Evolutionary conservation across 2,797 vertebrate genomes (phyloP).

Genomic region (Odontamblyopus lacepedii): DNA sequence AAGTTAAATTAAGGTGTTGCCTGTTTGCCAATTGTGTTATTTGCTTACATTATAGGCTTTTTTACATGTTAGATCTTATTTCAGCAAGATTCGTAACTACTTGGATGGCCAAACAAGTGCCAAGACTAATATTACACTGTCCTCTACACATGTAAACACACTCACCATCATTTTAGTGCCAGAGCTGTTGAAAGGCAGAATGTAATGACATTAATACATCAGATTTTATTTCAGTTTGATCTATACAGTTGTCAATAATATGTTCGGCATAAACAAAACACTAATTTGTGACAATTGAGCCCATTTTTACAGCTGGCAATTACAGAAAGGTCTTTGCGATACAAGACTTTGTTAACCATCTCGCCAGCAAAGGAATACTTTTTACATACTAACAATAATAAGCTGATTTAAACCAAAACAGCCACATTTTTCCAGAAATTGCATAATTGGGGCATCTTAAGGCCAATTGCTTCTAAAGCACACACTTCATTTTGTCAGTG

Average conservation of each 20-base stretch:
- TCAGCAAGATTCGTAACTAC: conserved; percentile 1
- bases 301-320: neutral
- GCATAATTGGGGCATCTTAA: neutral
- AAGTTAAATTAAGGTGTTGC: conserved; percentile 8
- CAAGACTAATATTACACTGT: neutral
- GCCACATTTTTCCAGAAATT: neutral
- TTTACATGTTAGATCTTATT: conserved; percentile 26
- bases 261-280: neutral
- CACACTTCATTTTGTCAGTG: conserved; percentile 16
- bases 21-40: neutral
- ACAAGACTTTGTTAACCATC: neutral
- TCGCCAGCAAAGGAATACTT: neutral
- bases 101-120: neutral
- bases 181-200: neutral
- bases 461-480: conserved; percentile 1
- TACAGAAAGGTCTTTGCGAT: neutral
- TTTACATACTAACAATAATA: neutral
- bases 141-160: conserved; percentile 34
- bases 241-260: neutral
- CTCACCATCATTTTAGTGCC: neutral
- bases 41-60: conserved; percentile 8
- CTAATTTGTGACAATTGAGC: no score
- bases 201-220: neutral
- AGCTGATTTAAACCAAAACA: conserved; percentile 12
- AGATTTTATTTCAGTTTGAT: neutral